Percentiles rank a stretch among this genome's conserved stretches.
phyloP scores from a whole-genome alignment of 2,113 vertebrate species.

The Sapajus apella region DNA sequence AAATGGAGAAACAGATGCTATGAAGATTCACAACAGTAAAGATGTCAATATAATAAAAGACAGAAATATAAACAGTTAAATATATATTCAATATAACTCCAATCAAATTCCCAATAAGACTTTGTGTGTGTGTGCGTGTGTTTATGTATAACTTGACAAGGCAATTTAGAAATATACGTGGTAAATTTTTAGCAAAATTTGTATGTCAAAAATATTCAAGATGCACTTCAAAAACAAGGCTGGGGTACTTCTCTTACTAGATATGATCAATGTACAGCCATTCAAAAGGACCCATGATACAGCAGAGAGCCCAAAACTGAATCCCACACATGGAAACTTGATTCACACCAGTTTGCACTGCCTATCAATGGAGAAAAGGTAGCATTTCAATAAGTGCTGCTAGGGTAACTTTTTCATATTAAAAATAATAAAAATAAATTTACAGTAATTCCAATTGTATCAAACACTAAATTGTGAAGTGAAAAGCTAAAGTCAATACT shows the following conservation, averaged over 20 bases:
- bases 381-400: background rate
- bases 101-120: background rate
- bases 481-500: background rate
- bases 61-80: background rate
- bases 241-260: background rate
- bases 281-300: background rate
- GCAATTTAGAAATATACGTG: background rate
- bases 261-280: background rate
- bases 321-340: background rate
- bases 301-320: background rate
- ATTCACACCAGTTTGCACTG: background rate
- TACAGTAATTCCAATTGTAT: background rate
- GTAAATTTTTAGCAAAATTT: background rate
- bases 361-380: background rate
- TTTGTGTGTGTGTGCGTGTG: background rate
- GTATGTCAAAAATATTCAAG: background rate
- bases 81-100: background rate
- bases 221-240: background rate
- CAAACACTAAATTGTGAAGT: slow-evolving; percentile 1
- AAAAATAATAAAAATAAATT: background rate
- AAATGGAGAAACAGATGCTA: background rate
- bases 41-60: background rate
- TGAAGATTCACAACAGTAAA: background rate
- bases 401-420: background rate
- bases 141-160: background rate